Percentiles rank a stretch among this genome's conserved stretches.
Evolutionary conservation across 1,140 invertebrate species (phyloP).

Genomic region (Drosophila asahinai): DNA sequence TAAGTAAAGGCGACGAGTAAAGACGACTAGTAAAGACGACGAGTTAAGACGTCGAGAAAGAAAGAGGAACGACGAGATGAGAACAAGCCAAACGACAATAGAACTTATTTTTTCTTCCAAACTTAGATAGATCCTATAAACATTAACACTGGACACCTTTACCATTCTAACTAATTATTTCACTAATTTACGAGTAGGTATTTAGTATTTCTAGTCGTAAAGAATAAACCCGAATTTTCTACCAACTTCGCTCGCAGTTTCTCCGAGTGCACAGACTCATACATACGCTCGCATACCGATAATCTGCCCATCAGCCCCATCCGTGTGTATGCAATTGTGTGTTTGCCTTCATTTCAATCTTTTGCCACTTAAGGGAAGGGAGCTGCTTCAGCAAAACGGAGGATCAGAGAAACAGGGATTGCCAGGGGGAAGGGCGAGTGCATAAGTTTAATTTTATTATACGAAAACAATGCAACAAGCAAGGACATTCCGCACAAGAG

Average conservation of each 20-base stretch:
- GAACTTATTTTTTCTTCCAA: too few species aligned
- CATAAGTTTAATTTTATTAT: conserved; percentile 84
- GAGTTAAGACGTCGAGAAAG: too few species aligned
- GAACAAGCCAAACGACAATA: too few species aligned
- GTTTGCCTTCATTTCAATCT: conserved; percentile 79
- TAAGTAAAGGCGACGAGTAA: too few species aligned
- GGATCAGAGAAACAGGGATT: conserved; percentile 5
- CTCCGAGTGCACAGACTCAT: neutral
- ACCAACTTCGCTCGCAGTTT: neutral
- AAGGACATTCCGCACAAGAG: conserved; percentile 39
- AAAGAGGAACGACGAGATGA: too few species aligned
- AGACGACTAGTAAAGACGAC: too few species aligned
- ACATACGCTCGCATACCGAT: conserved; percentile 47
- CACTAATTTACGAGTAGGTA: too few species aligned
- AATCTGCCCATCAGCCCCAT: conserved; percentile 64
- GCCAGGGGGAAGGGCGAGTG: conserved; percentile 36
- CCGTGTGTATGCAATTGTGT: conserved; percentile 30
- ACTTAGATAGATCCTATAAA: too few species aligned
- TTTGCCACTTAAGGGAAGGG: conserved; percentile 69
- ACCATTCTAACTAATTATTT: too few species aligned
- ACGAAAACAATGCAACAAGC: conserved; percentile 79
- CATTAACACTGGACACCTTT: too few species aligned
- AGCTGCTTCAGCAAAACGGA: conserved; percentile 5
- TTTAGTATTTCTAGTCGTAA: too few species aligned
- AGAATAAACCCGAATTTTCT: neutral